A percentile compares a stretch with the other conserved stretches of the same genome.
These are phyloP conservation scores for Crotalus horridus DNA, from an alignment of 2,113 vertebrate genomes.

Conservation along the genomic window DNA sequence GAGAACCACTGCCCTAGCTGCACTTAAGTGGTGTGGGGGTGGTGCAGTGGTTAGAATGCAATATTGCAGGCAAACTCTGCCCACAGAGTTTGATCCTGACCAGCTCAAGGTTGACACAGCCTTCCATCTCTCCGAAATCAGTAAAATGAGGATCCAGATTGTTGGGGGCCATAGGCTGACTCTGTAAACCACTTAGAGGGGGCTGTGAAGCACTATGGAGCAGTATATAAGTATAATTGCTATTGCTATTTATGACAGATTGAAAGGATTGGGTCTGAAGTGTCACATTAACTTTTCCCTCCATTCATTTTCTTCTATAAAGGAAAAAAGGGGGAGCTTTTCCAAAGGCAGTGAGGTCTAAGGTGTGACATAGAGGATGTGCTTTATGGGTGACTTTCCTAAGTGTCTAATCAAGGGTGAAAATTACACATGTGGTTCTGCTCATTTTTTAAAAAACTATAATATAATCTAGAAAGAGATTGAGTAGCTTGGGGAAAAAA, in stretches of 20 bases:
- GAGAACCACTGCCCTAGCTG: too few relatives aligned
- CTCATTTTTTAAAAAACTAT: neutral
- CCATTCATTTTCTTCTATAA: neutral
- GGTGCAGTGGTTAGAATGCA: neutral
- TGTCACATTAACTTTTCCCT: neutral
- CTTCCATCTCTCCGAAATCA: neutral
- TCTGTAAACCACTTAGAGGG: neutral
- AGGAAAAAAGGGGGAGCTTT: neutral
- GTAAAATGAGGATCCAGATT: neutral
- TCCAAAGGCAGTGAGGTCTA: neutral
- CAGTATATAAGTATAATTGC: neutral
- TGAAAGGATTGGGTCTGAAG: neutral
- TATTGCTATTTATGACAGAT: neutral
- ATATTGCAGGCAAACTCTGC: neutral
- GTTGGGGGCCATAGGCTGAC: neutral
- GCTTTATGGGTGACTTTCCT: neutral
- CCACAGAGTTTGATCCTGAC: neutral
- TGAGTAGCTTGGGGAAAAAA: neutral
- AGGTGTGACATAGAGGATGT: neutral
- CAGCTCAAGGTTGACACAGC: neutral
- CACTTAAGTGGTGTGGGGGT: neutral
- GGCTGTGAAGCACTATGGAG: neutral
- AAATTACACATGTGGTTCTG: neutral
- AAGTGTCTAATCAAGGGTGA: neutral
- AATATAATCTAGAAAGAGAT: neutral